phyloP scores from a whole-genome alignment of 2,113 vertebrate species.

The Brachypteracias leptosomus region DNA sequence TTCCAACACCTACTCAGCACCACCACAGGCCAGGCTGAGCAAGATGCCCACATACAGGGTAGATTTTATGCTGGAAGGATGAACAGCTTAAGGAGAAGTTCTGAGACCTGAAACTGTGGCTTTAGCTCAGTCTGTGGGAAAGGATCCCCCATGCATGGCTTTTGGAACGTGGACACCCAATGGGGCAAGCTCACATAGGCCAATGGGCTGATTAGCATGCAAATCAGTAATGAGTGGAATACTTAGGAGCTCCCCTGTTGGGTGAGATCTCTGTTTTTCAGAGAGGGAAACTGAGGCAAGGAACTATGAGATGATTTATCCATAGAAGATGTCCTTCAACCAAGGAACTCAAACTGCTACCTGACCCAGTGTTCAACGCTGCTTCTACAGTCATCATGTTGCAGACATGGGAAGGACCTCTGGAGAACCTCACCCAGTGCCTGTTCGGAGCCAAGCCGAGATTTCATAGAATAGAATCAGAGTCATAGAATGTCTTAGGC shows the following conservation, averaged over 20 bases:
- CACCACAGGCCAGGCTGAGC: not conserved
- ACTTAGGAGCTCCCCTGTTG: not conserved
- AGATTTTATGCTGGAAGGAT: not conserved
- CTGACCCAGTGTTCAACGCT: not conserved
- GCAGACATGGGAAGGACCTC: not conserved
- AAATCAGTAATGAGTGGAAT: not conserved
- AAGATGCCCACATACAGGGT: not conserved
- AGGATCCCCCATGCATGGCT: not conserved
- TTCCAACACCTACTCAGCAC: not conserved
- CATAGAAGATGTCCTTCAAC: not conserved
- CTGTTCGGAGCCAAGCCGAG: not conserved
- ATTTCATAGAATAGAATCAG: too few relatives aligned
- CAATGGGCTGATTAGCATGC: not conserved
- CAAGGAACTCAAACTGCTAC: not conserved
- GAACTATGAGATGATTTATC: not conserved
- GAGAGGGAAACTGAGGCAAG: not conserved
- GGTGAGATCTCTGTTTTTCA: not conserved
- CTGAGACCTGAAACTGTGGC: not conserved
- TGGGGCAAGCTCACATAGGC: not conserved
- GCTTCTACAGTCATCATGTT: fast-evolving
- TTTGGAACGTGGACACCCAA: not conserved
- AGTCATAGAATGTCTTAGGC: too few relatives aligned
- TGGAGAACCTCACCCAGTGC: not conserved
- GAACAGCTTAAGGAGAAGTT: not conserved
- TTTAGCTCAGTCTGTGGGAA: not conserved